A percentile compares a stretch with the other conserved stretches of the same genome.
phyloP scores from a whole-genome alignment of 2,797 vertebrate species.

The Coilia nasus region DNA sequence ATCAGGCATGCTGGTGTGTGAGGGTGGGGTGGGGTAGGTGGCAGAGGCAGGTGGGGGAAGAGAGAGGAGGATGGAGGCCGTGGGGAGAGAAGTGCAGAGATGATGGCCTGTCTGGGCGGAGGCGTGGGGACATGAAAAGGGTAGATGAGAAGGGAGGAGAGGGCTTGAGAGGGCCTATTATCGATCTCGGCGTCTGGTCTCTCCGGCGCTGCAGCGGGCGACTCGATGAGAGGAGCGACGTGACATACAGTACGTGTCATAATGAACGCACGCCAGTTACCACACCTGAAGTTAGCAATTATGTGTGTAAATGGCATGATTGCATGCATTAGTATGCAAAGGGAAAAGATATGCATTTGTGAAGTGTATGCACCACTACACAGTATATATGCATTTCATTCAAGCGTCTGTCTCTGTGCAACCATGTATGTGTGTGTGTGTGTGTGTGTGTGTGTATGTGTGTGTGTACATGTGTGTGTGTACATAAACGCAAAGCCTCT shows the following conservation, averaged over 20 bases:
- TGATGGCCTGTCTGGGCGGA: not conserved
- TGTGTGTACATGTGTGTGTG: not conserved
- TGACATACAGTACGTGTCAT: not conserved
- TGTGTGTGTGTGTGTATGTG: not conserved
- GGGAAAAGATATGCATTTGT: not conserved
- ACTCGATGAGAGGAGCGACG: not conserved
- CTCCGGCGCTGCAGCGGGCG: not conserved
- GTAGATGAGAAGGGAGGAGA: not conserved
- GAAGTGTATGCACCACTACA: not conserved
- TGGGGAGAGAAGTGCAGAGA: not conserved
- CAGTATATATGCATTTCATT: not conserved
- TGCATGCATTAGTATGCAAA: not conserved
- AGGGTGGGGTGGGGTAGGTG: not conserved
- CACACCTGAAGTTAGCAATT: constrained; percentile 3
- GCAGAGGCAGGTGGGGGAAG: not conserved
- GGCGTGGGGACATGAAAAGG: constrained; percentile 16
- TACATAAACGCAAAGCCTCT: not conserved
- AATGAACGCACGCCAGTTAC: not conserved
- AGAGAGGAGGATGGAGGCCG: not conserved
- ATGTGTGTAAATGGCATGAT: constrained; percentile 13
- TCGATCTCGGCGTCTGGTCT: not conserved
- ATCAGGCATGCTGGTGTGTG: not conserved
- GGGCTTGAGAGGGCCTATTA: not conserved
- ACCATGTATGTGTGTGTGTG: not conserved
- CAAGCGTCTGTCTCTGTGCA: not conserved